Evolutionary conservation across 2,113 vertebrate genomes (phyloP), one percentile per base, ranked within the genome.

Genomic region (Hylia prasina): DNA sequence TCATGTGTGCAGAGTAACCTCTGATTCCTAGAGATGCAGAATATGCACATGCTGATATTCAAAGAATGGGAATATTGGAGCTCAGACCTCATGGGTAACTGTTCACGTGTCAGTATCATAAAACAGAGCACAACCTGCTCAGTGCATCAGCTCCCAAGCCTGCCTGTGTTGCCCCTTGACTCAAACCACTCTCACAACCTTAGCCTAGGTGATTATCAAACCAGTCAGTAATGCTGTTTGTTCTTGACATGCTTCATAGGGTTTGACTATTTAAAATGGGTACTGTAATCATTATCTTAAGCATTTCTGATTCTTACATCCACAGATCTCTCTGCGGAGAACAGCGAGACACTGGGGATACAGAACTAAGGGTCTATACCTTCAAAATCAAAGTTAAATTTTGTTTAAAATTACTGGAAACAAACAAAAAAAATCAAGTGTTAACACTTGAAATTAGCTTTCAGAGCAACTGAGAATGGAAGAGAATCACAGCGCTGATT

Each of bases 261-360:
- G 11, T 51, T 53, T 61, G 39, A 57, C 35, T 82, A 11, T 35
- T 84, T 81, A n/a, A 57, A 61, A 58, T 37, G 23, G 22, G 75
- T 47, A 14, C 7, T 79, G 35, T 60, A 85, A 63, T 47, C 4
- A 35, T 18, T 25, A 51, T 27, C 24, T 69, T 77, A 69, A 40
- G 9, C 11, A 69, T 82, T 87, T 50, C 33, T 15, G 12, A 58
- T 68, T 77, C 56, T 57, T 63, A 37, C 12, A 48, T 31, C 21
- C 28, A 48, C 28, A 69, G 45, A 27, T 31, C 50, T 70, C 21
- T 63, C 28, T 47, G 25, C 22, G 79, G 53, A 70, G 31, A 82
- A 44, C 0, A 2, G 24, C 24, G 13, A 69, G 15, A n/a, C 9
- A 28, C 17, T 12, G 17, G 10, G 27, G 8, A 20, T 44, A 44